A percentile compares a stretch with the other conserved stretches of the same genome.
Evolutionary conservation across 2,113 vertebrate genomes (phyloP).

Genomic region (Strigops habroptila): DNA sequence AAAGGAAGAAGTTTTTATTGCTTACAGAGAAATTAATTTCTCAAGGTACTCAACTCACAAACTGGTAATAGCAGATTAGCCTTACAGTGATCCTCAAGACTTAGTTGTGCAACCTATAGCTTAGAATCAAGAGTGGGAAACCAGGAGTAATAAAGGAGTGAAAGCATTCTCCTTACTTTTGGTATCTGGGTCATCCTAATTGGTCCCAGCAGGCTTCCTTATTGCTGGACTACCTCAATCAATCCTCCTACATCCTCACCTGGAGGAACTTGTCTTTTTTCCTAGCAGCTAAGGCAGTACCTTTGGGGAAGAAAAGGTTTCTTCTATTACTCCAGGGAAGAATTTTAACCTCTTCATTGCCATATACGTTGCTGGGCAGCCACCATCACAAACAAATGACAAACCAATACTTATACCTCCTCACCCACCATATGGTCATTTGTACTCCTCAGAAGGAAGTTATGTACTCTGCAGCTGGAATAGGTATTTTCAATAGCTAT

Average conservation of each 20-base stretch:
- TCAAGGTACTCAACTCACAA: not conserved
- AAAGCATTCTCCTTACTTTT: not conserved
- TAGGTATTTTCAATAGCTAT: not conserved
- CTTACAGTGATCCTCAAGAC: not conserved
- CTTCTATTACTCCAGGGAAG: not conserved
- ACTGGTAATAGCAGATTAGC: not conserved
- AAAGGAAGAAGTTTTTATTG: not conserved
- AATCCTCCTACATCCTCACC: conserved; percentile 39
- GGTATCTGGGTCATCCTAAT: conserved; percentile 58
- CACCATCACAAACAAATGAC: not conserved
- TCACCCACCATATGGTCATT: not conserved
- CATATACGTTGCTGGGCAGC: not conserved
- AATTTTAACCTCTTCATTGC: not conserved
- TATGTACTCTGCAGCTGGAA: not conserved
- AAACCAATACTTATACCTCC: not conserved
- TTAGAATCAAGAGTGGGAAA: conserved; percentile 14
- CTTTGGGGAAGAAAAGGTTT: conserved; percentile 1
- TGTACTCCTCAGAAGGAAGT: not conserved
- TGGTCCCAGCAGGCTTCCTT: conserved; percentile 59
- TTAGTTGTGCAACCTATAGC: not conserved
- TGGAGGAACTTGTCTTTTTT: conserved; percentile 18
- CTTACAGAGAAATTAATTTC: not conserved
- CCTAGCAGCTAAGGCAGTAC: conserved; percentile 4
- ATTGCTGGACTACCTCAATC: conserved; percentile 32
- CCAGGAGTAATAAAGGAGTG: not conserved